These are phyloP conservation scores for Euwallacea similis DNA, from an alignment of 1,140 invertebrate species.

Conservation along the genomic window DNA sequence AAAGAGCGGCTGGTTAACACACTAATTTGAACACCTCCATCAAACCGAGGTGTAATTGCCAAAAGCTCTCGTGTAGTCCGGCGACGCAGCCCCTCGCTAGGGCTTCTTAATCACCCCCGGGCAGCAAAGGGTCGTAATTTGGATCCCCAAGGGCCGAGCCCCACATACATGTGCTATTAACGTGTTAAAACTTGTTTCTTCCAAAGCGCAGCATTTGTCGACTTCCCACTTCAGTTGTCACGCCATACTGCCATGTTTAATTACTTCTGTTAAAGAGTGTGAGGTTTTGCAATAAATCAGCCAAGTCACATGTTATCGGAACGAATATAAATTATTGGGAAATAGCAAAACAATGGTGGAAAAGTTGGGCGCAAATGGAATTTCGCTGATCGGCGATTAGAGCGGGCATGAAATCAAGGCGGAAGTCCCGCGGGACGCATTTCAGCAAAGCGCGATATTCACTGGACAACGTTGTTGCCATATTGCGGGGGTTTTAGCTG, in stretches of 20 bases:
- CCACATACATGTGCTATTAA: too few relatives aligned
- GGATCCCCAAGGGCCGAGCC: background rate
- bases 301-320: constrained; percentile 7
- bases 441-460: constrained; percentile 33
- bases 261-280: too few relatives aligned
- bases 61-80: background rate
- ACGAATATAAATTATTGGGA: constrained; percentile 25
- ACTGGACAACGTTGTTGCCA: too few relatives aligned
- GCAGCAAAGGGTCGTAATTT: constrained; percentile 1
- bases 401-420: constrained; percentile 27
- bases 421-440: constrained; percentile 34
- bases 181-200: too few relatives aligned
- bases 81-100: background rate
- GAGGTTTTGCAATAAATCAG: constrained; percentile 11
- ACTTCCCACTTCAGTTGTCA: too few relatives aligned
- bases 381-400: constrained; percentile 35
- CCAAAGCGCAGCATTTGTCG: too few relatives aligned
- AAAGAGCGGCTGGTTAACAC: constrained; percentile 3
- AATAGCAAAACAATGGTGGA: constrained; percentile 33
- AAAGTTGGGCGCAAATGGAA: constrained; percentile 34
- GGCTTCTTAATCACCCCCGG: background rate
- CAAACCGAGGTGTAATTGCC: background rate
- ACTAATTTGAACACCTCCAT: constrained; percentile 1
- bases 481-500: too few relatives aligned
- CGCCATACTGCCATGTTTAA: too few relatives aligned